These are phyloP conservation scores for Pterobdella sp. DNA, from an alignment of 2,888 invertebrate species.

Conservation along the genomic window DNA sequence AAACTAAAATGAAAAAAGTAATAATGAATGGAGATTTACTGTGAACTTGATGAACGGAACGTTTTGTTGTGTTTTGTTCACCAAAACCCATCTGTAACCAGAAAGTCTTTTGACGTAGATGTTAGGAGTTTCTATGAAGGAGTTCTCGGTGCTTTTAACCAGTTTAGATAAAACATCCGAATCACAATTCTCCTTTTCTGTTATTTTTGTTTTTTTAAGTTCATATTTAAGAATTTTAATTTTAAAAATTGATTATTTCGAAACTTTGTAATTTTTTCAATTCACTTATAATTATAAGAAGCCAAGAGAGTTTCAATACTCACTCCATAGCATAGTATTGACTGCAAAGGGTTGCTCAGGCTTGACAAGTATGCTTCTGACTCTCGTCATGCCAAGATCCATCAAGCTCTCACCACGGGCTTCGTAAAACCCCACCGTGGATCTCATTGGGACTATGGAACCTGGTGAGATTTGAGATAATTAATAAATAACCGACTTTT, in stretches of 20 bases:
- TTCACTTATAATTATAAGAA: too few relatives aligned
- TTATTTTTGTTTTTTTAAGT: too few relatives aligned
- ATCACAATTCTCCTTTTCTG: conserved; percentile 34
- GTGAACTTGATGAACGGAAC: conserved; percentile 26
- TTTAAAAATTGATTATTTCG: too few relatives aligned
- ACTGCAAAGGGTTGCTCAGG: conserved; percentile 37
- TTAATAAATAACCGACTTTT: not conserved
- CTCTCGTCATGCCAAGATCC: conserved; percentile 20
- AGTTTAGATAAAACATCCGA: conserved; percentile 35
- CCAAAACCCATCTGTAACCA: conserved; percentile 32
- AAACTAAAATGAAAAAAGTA: not conserved
- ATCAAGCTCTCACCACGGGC: conserved; percentile 31
- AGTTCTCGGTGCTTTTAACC: conserved; percentile 32
- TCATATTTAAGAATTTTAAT: too few relatives aligned
- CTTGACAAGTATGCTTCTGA: conserved; percentile 34
- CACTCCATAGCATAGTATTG: conserved; percentile 38
- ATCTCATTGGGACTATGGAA: conserved; percentile 42
- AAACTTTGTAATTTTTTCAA: too few relatives aligned
- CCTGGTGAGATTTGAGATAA: not conserved
- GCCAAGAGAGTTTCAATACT: too few relatives aligned
- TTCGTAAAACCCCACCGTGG: conserved; percentile 41
- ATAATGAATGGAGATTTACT: not conserved
- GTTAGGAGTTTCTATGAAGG: conserved; percentile 33
- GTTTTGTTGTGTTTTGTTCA: conserved; percentile 35
- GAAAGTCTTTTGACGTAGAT: conserved; percentile 33